Percentiles rank a stretch among this genome's conserved stretches.
phyloP scores from a whole-genome alignment of 1,140 invertebrate genomes.

The Bombus picipes region DNA sequence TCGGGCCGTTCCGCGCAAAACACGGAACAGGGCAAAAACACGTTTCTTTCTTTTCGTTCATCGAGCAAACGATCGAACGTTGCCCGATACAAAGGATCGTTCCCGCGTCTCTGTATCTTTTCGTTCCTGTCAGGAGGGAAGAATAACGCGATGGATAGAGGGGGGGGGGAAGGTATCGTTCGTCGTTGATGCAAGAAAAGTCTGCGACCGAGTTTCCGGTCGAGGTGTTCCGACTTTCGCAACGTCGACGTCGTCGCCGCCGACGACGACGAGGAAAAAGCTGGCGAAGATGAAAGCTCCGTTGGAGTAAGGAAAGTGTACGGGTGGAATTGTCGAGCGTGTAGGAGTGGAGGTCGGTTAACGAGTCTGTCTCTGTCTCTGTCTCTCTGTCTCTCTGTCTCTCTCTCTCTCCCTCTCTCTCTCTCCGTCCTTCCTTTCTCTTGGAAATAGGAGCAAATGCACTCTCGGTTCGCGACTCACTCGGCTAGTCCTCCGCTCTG shows the following conservation, averaged over 20 bases:
- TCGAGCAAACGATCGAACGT: slow-evolving; percentile 3
- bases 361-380: slow-evolving; percentile 51
- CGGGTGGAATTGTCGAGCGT: not conserved
- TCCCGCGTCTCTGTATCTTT: slow-evolving; percentile 1
- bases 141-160: slow-evolving; percentile 2
- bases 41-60: not conserved
- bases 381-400: not conserved
- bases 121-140: not conserved
- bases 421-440: not conserved
- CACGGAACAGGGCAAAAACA: not conserved
- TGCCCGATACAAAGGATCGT: slow-evolving; percentile 29
- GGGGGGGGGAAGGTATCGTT: not conserved
- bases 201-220: slow-evolving; percentile 35
- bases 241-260: not conserved
- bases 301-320: slow-evolving; percentile 32
- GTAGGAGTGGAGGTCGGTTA: slow-evolving; percentile 36
- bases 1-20: not conserved
- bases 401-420: not conserved
- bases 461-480: slow-evolving; percentile 35
- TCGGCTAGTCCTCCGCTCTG: slow-evolving; percentile 10
- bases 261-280: not conserved
- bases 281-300: slow-evolving; percentile 38
- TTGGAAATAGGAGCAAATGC: slow-evolving; percentile 57
- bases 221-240: slow-evolving; percentile 25
- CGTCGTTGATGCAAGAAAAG: slow-evolving; percentile 26